Percentiles rank a stretch among this genome's conserved stretches.
phyloP scores from a whole-genome alignment of 1,140 invertebrate species.

The Hirudo medicinalis region DNA sequence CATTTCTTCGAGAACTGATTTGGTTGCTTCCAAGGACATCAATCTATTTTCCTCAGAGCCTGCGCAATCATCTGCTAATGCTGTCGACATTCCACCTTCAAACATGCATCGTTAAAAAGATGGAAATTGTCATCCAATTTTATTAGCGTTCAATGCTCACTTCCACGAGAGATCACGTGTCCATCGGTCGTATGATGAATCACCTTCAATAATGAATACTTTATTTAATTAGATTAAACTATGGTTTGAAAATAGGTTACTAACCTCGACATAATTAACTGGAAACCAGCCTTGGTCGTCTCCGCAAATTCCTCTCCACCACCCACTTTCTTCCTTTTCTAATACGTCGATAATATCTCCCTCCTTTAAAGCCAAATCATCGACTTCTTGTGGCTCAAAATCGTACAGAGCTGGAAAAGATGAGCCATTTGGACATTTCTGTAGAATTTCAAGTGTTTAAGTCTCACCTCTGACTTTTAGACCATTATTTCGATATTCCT shows the following conservation, averaged over 20 bases:
- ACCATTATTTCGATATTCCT: too few relatives aligned
- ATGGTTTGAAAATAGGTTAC: constrained; percentile 33
- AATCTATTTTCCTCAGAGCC: too few relatives aligned
- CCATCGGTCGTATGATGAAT: too few relatives aligned
- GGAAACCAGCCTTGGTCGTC: constrained; percentile 47
- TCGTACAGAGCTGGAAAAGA: constrained; percentile 42
- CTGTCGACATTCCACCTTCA: too few relatives aligned
- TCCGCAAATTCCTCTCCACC: constrained; percentile 46
- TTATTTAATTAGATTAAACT: background rate
- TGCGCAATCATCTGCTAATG: too few relatives aligned
- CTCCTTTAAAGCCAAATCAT: constrained; percentile 47
- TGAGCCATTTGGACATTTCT: too few relatives aligned
- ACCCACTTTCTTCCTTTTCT: constrained; percentile 46
- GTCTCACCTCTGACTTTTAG: too few relatives aligned
- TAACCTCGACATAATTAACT: constrained; percentile 46
- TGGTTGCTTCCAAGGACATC: too few relatives aligned
- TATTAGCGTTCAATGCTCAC: background rate
- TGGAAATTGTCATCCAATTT: background rate
- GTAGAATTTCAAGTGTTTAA: too few relatives aligned
- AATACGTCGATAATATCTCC: constrained; percentile 46
- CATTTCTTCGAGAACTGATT: too few relatives aligned
- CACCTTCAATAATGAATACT: too few relatives aligned
- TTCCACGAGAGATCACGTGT: background rate
- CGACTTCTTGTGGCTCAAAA: constrained; percentile 47
- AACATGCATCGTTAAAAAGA: too few relatives aligned